Evolutionary conservation across 2,888 invertebrate genomes (phyloP).

Genomic region (Dexiosoma caninum): DNA sequence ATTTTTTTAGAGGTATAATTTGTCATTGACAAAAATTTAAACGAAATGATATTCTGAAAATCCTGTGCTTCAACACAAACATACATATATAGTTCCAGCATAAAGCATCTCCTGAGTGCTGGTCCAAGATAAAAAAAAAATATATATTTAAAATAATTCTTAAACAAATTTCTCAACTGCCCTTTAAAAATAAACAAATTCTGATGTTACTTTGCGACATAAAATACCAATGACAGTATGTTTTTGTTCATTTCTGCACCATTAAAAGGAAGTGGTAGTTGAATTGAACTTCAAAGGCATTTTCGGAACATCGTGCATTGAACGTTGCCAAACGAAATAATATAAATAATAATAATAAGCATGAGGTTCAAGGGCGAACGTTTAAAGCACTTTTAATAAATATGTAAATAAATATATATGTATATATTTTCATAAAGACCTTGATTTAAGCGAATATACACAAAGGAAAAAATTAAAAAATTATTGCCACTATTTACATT

Average conservation of each 20-base stretch:
- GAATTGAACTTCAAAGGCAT: conserved; percentile 1
- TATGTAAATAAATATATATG: too few relatives aligned
- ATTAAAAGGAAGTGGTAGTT: not conserved
- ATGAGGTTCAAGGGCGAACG: conserved; percentile 17
- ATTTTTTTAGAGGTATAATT: too few relatives aligned
- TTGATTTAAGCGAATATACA: not conserved
- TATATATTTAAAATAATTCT: too few relatives aligned
- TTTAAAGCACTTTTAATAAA: not conserved
- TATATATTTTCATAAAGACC: not conserved
- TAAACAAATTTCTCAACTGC: too few relatives aligned
- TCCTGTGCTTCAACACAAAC: too few relatives aligned
- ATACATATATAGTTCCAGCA: too few relatives aligned
- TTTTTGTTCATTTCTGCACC: not conserved
- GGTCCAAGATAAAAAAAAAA: too few relatives aligned
- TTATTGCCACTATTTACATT: not conserved
- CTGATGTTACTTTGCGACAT: not conserved
- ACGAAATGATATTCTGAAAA: too few relatives aligned
- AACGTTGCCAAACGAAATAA: not conserved
- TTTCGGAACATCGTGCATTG: not conserved
- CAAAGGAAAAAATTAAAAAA: not conserved
- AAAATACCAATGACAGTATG: not conserved
- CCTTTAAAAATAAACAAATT: too few relatives aligned
- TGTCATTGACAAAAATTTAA: too few relatives aligned
- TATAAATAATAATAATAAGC: not conserved
- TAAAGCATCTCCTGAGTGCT: too few relatives aligned